phyloP scores from a whole-genome alignment of 2,797 vertebrate species.

The Syngnathus rostellatus region DNA sequence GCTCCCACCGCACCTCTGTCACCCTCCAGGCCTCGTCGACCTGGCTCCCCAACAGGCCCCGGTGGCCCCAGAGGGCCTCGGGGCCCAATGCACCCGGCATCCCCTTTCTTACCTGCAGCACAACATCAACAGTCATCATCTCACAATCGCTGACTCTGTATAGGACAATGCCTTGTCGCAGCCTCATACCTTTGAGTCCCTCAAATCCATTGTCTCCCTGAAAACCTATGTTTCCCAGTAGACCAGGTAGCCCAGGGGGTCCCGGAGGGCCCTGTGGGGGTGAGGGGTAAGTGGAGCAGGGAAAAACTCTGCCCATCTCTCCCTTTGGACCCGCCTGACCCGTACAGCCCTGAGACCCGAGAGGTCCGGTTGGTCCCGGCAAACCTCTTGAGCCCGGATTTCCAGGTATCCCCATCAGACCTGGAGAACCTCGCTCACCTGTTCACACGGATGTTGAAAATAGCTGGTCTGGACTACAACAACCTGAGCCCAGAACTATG shows the following conservation, averaged over 20 bases:
- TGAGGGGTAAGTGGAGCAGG: fast-evolving
- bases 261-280: slow-evolving; percentile 19
- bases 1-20: slow-evolving; percentile 39
- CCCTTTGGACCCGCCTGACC: slow-evolving; percentile 55
- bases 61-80: slow-evolving; percentile 22
- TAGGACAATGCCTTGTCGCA: not conserved
- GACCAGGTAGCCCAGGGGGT: slow-evolving; percentile 38
- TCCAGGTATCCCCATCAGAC: slow-evolving; percentile 48
- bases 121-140: not conserved
- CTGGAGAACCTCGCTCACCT: slow-evolving; percentile 49
- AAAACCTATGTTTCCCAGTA: slow-evolving; percentile 36
- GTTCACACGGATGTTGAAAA: slow-evolving; percentile 9
- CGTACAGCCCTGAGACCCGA: slow-evolving; percentile 26
- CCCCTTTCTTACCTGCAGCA: slow-evolving; percentile 53
- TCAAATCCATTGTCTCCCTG: slow-evolving; percentile 23
- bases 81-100: slow-evolving; percentile 27
- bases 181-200: slow-evolving; percentile 51
- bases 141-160: not conserved
- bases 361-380: slow-evolving; percentile 28
- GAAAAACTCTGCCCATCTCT: slow-evolving; percentile 35
- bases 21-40: slow-evolving; percentile 44
- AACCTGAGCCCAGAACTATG: not conserved
- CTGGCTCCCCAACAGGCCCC: slow-evolving; percentile 43
- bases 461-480: not conserved
- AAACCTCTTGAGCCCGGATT: slow-evolving; percentile 29